Conservation (phyloP, 35 echinoderm and acorn worm species). For the Apostichopus parvimensis region DNA sequence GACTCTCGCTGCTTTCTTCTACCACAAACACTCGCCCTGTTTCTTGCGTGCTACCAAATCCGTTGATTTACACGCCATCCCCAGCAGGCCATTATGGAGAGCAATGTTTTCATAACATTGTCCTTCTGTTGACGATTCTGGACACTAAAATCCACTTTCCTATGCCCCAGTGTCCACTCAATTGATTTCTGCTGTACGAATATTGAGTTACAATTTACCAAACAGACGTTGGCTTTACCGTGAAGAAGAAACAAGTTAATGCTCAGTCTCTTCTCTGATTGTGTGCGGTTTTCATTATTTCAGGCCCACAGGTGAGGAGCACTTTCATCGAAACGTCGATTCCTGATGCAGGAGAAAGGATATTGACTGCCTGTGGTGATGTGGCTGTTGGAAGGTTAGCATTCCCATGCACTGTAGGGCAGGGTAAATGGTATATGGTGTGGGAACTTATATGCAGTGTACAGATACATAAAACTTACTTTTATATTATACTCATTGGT, state of each 20-base stretch:
- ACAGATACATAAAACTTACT: no score
- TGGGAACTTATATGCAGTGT: no score
- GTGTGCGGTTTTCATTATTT: conserved; percentile 20
- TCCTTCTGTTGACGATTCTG: neutral
- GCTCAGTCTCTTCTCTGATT: neutral
- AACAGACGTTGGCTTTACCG: neutral
- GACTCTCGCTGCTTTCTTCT: no score
- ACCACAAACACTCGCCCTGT: no score
- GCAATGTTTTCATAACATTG: conserved; percentile 16
- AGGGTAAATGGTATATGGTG: no score
- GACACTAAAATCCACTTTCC: conserved; percentile 5
- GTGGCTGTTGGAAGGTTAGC: no score
- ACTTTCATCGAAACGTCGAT: neutral
- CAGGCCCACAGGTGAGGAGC: conserved; percentile 20
- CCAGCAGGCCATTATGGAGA: conserved; percentile 4
- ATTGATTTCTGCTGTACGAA: conserved; percentile 31
- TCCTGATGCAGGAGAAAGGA: neutral
- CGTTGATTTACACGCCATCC: neutral
- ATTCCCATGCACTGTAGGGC: no score
- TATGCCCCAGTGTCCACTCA: conserved; percentile 33
- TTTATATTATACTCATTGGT: no score
- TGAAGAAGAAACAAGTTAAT: neutral
- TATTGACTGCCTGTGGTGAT: neutral
- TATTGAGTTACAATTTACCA: conserved; percentile 21
- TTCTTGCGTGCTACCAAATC: no score